Conservation (phyloP, 2,797 vertebrate genomes). For the Catostomus latipinnis region DNA sequence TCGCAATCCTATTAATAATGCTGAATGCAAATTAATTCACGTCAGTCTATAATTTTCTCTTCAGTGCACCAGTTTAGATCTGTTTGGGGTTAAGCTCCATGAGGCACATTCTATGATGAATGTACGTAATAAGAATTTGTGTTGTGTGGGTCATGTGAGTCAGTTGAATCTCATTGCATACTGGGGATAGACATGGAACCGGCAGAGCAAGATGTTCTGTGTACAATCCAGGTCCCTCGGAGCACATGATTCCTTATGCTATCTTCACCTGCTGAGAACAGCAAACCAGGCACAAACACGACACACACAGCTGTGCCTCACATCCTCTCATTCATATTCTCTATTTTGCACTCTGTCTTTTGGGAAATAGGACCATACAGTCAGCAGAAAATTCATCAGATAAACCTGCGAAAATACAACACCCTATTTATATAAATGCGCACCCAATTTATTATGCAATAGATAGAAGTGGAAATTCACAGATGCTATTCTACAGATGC, state of each 20-base stretch:
- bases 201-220: slow-evolving; percentile 31
- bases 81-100: slow-evolving; percentile 20
- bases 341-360: slow-evolving; percentile 15
- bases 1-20: slow-evolving; percentile 27
- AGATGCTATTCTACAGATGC: not conserved
- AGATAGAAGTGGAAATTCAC: slow-evolving; percentile 1
- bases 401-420: slow-evolving; percentile 44
- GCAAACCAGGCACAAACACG: slow-evolving; percentile 34
- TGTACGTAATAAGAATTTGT: slow-evolving; percentile 27
- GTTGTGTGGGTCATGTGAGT: slow-evolving; percentile 17
- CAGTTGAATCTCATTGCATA: slow-evolving; percentile 38
- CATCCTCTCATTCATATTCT: slow-evolving; percentile 30
- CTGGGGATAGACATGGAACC: slow-evolving; percentile 23
- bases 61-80: slow-evolving; percentile 19
- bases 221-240: slow-evolving; percentile 29
- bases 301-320: slow-evolving; percentile 39
- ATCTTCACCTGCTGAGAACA: slow-evolving; percentile 50
- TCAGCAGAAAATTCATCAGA: slow-evolving; percentile 52
- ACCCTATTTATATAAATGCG: slow-evolving; percentile 20
- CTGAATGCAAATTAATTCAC: slow-evolving; percentile 33
- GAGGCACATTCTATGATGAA: slow-evolving; percentile 16
- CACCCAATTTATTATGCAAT: not conserved
- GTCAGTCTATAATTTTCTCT: slow-evolving; percentile 32
- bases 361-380: slow-evolving; percentile 38
- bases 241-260: slow-evolving; percentile 37